A percentile compares a stretch with the other conserved stretches of the same genome.
Evolutionary conservation across 2,113 vertebrate genomes (phyloP).

Genomic region (Heterotilapia buettikoferi): DNA sequence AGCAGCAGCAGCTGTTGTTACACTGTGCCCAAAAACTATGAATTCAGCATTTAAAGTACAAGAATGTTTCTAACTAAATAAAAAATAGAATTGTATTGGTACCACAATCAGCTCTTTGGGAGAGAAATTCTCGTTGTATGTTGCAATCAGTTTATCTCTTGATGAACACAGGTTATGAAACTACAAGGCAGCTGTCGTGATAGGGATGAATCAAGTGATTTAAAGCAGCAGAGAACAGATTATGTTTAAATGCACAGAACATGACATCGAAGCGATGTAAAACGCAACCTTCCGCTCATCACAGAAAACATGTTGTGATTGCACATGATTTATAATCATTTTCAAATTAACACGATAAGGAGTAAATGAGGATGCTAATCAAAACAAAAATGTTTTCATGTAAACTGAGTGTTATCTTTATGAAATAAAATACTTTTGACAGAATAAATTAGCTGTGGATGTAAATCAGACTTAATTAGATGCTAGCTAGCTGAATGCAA

Average conservation of each 20-base stretch:
- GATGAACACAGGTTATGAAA: neutral
- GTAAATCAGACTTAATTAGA: slow-evolving; percentile 22
- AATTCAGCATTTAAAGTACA: neutral
- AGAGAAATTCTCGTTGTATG: neutral
- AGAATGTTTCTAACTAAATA: neutral
- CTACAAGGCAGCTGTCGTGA: neutral
- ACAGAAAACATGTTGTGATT: neutral
- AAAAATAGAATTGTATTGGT: neutral
- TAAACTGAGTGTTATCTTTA: neutral
- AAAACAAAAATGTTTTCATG: neutral
- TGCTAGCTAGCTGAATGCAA: neutral
- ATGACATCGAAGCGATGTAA: neutral
- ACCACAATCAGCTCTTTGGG: neutral
- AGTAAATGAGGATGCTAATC: neutral
- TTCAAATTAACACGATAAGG: slow-evolving; percentile 3
- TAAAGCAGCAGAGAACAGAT: neutral
- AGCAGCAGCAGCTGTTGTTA: neutral
- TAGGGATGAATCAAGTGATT: neutral
- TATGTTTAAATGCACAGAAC: neutral
- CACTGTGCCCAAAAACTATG: neutral
- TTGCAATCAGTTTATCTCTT: neutral
- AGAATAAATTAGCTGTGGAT: neutral
- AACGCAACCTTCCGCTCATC: neutral
- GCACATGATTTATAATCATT: slow-evolving; percentile 13
- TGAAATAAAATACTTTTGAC: neutral